These are phyloP conservation scores for Mormyrus proboscirostris DNA, from an alignment of 2,797 vertebrate genomes.

Conservation along the genomic window DNA sequence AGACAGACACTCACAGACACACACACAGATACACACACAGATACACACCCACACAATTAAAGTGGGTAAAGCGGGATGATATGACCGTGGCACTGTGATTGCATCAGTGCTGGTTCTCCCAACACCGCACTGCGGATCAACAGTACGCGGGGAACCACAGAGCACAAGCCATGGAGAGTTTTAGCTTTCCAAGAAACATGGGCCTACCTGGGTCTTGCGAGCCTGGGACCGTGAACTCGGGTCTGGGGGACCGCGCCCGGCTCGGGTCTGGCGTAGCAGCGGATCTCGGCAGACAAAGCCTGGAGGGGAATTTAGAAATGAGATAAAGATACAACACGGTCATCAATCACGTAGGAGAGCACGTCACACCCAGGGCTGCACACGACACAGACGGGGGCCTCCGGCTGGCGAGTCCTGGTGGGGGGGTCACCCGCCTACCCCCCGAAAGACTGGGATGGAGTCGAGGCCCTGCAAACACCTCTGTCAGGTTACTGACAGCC, in stretches of 20 bases:
- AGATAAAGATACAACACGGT: neutral
- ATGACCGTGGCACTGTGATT: constrained; percentile 32
- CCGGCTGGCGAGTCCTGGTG: constrained; percentile 36
- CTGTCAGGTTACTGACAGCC: constrained; percentile 52
- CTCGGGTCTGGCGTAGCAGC: constrained; percentile 55
- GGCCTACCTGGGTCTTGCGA: constrained; percentile 71
- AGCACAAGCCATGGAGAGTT: neutral
- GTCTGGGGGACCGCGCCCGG: constrained; percentile 62
- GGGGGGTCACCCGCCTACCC: constrained; percentile 45
- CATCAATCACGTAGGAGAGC: neutral
- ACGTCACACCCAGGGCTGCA: neutral
- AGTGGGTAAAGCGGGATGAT: constrained; percentile 46
- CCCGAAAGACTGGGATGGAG: constrained; percentile 46
- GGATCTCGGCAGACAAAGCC: constrained; percentile 88
- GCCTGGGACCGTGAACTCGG: constrained; percentile 53
- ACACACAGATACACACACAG: neutral
- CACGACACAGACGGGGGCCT: constrained; percentile 24
- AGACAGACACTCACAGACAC: too few species aligned
- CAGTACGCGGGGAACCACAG: neutral
- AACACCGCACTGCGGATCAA: constrained; percentile 41
- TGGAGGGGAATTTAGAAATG: constrained; percentile 42
- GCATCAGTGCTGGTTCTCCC: constrained; percentile 54
- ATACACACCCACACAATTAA: constrained; percentile 35
- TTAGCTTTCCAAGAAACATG: constrained; percentile 17
- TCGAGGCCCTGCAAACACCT: constrained; percentile 49